A percentile compares a stretch with the other conserved stretches of the same genome.
Evolutionary conservation across 92 coral and sea anemone genomes (phyloP).

Genomic region (Paramuricea clavata): DNA sequence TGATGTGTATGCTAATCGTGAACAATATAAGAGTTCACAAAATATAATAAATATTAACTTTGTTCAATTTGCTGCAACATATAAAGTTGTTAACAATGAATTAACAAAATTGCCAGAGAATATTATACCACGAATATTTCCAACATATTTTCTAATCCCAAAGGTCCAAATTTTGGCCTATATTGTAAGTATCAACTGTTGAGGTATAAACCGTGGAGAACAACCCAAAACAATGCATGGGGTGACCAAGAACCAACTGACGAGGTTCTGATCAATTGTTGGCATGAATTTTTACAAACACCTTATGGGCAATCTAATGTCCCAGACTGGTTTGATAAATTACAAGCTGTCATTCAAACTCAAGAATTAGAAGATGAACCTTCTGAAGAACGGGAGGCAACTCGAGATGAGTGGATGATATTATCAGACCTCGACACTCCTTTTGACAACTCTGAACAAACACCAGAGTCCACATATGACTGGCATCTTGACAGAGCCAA

Average conservation of each 20-base stretch:
- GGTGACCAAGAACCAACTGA: constrained; percentile 23
- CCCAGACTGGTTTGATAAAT: constrained; percentile 75
- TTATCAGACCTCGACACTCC: constrained; percentile 64
- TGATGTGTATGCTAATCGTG: not conserved
- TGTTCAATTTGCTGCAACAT: constrained; percentile 67
- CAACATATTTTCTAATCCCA: constrained; percentile 32
- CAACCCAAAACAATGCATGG: not conserved
- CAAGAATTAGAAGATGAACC: constrained; percentile 51
- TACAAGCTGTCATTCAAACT: constrained; percentile 55
- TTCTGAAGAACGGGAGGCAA: not conserved
- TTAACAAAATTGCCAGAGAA: constrained; percentile 24
- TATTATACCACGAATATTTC: constrained; percentile 30
- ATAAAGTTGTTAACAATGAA: constrained; percentile 32
- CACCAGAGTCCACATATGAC: constrained; percentile 33
- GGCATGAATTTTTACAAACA: constrained; percentile 59
- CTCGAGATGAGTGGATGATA: constrained; percentile 68
- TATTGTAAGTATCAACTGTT: not conserved
- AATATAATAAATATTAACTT: constrained; percentile 48
- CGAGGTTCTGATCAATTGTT: constrained; percentile 27
- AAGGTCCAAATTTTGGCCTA: constrained; percentile 40
- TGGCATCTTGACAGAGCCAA: constrained; percentile 65
- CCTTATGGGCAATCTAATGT: constrained; percentile 59
- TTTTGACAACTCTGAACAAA: constrained; percentile 26
- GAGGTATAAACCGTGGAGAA: not conserved
- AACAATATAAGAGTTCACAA: constrained; percentile 13